Percentiles rank a stretch among this genome's conserved stretches.
These are phyloP conservation scores for Pyrrhosoma nymphula DNA, from an alignment of 2,888 invertebrate genomes.

Conservation along the genomic window DNA sequence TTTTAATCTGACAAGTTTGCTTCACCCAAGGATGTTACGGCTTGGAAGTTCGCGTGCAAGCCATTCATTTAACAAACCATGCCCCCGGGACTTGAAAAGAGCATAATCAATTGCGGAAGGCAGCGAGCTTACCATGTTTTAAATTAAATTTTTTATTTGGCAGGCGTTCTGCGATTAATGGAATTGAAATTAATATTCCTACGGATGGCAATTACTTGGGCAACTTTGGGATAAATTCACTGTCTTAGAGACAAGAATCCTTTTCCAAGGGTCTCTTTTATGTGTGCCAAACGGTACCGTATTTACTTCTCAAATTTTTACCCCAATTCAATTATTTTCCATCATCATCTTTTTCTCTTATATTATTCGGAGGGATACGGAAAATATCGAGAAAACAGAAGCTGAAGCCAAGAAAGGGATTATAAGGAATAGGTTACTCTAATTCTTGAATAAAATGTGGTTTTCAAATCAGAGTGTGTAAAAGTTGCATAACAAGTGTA, in stretches of 20 bases:
- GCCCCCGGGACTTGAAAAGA: not conserved
- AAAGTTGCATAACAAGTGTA: too few species aligned
- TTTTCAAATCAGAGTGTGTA: too few species aligned
- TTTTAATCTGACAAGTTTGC: conserved; percentile 28
- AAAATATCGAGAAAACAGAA: too few species aligned
- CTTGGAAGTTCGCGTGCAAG: not conserved
- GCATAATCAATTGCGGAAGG: not conserved
- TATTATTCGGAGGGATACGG: too few species aligned
- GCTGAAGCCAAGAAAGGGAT: too few species aligned
- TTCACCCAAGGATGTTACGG: not conserved
- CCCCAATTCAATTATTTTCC: too few species aligned
- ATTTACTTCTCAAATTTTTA: too few species aligned
- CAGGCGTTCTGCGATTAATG: not conserved
- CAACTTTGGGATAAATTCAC: not conserved
- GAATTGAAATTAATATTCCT: not conserved
- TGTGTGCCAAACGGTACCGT: too few species aligned
- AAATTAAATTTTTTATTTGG: not conserved
- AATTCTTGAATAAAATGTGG: too few species aligned
- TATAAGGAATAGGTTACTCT: too few species aligned
- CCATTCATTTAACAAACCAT: not conserved
- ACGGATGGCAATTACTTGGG: not conserved
- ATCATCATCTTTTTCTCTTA: too few species aligned
- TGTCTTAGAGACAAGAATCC: not conserved
- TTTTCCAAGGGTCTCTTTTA: not conserved
- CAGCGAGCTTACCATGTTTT: not conserved